Conservation (phyloP, 2,888 invertebrate genomes). For the Gerris lacustris region DNA sequence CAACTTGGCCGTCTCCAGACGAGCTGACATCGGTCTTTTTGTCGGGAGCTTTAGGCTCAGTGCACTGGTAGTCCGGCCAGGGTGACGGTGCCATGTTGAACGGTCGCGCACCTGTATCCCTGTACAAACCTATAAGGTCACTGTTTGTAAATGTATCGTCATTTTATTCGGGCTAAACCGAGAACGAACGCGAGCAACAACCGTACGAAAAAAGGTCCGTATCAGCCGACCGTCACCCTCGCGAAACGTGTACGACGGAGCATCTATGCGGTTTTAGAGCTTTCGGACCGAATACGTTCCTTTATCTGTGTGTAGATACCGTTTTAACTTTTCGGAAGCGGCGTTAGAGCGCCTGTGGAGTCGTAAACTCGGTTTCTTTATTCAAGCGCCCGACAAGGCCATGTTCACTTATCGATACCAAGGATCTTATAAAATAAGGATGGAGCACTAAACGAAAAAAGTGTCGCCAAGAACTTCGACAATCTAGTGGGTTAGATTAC, state of each 20-base stretch:
- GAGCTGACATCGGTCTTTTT: constrained; percentile 41
- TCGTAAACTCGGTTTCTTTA: not conserved
- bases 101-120: not conserved
- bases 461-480: too few species aligned
- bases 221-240: not conserved
- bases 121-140: constrained; percentile 1
- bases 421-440: too few species aligned
- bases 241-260: not conserved
- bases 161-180: not conserved
- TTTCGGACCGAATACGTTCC: not conserved
- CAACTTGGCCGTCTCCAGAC: not conserved
- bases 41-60: constrained; percentile 62
- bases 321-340: constrained; percentile 1
- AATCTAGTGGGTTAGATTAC: too few species aligned
- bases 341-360: not conserved
- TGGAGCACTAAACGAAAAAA: too few species aligned
- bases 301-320: constrained; percentile 3
- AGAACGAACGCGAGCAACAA: not conserved
- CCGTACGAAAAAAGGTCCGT: not conserved
- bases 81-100: constrained; percentile 65
- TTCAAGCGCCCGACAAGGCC: not conserved
- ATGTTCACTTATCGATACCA: too few species aligned
- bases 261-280: constrained; percentile 1
- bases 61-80: constrained; percentile 47
- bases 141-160: not conserved